Base-by-base conservation (phyloP, 2,888 invertebrate species). In the Polyploca ridens region DNA sequence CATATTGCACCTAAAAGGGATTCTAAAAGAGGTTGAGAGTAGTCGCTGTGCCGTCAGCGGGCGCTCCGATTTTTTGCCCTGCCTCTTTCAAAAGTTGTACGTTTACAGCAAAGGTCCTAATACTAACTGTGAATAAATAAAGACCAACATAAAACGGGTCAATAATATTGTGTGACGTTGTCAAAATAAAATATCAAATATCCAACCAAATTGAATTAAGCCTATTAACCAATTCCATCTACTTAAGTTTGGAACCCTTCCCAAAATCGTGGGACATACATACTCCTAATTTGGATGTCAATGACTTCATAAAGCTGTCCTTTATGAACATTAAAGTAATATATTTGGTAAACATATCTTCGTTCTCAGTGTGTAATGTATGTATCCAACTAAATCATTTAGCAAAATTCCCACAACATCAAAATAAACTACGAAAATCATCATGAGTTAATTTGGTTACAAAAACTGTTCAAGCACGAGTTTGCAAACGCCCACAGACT, bases 221-320 rank as follows among this genome's bases (percentile, higher is more conserved):
- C 69, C 80, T 73, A 85, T 88, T 84, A 88, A 86, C 82, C 87
- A 87, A 88, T 90, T 86, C 69, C 70, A 64, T 69, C 77, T 81
- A 84, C 74, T 85, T 86, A 81, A 85, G 77, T 71, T 75, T 71
- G 69, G 76, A 72, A 72, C 68, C 73, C 69, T 64, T 64, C 70
- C 70, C 78, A 65, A 81, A 82, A 86, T 85, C 82, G 74, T 41
- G 13, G 41, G 13, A 41, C 41, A 11, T 81, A 83, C 84, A 78
- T 73, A 69, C 81, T 83, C 85, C 66, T 66, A 38, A 62, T 65
- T 64, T 59, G 69, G 41, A 73, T 77, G 87, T 85, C 88, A 86
- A 72, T 81, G 86, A 83, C 82, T 63, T 70, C 58, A 66, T 72
- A 65, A 62, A 54, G 54, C 19, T 19, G 19, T 16, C 41, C 41